phyloP scores from a whole-genome alignment of 2,797 vertebrate genomes.

The Poeciliopsis paucimaculata region DNA sequence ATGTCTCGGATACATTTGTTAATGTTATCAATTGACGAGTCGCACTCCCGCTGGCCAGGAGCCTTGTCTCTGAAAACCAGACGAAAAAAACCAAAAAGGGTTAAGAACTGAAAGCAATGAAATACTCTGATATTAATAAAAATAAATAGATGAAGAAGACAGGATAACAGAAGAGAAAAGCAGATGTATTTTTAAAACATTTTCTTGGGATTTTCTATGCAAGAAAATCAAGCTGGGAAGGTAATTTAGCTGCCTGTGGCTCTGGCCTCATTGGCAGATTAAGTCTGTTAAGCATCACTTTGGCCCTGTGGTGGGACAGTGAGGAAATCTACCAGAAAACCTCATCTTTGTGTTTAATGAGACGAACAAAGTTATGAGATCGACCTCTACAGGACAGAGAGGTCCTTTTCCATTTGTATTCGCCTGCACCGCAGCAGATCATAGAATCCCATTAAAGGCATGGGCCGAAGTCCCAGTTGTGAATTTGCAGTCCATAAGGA shows the following conservation, averaged over 20 bases:
- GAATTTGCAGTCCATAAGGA: conserved; percentile 36
- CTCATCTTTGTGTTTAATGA: conserved; percentile 28
- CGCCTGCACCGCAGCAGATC: conserved; percentile 15
- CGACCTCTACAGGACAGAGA: conserved; percentile 14
- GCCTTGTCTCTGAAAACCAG: conserved; percentile 91
- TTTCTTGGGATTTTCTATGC: conserved; percentile 17
- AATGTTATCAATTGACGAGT: conserved; percentile 95
- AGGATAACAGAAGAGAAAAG: conserved; percentile 30
- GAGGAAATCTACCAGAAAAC: conserved; percentile 23
- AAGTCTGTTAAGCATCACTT: conserved; percentile 48
- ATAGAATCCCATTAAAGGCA: conserved; percentile 29
- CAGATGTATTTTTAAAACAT: conserved; percentile 27
- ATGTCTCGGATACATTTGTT: conserved; percentile 97
- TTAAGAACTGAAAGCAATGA: conserved; percentile 23
- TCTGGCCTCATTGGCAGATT: conserved; percentile 31
- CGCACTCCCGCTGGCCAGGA: conserved; percentile 97
- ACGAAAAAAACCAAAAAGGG: not conserved
- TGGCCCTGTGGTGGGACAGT: conserved; percentile 26
- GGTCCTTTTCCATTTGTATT: conserved; percentile 23
- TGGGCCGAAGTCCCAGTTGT: conserved; percentile 15
- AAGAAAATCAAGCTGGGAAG: conserved; percentile 48
- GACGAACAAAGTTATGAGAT: conserved; percentile 23
- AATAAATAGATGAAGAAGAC: conserved; percentile 6
- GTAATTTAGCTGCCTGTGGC: conserved; percentile 49
- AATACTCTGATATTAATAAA: conserved; percentile 23